A percentile compares a stretch with the other conserved stretches of the same genome.
phyloP scores from a whole-genome alignment of 2,113 vertebrate species.

The Anser cygnoides region DNA sequence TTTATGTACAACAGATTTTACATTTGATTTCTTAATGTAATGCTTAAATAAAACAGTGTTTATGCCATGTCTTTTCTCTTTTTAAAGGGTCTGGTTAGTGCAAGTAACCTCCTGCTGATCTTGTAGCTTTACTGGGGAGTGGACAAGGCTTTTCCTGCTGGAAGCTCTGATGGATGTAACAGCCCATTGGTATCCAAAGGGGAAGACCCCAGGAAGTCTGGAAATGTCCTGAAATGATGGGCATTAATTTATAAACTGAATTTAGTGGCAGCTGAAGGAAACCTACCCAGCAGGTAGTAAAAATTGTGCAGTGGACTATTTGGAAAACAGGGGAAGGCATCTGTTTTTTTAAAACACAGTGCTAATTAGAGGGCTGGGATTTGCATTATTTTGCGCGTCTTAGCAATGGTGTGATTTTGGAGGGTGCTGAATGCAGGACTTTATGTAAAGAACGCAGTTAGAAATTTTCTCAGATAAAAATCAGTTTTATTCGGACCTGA shows the following conservation, averaged over 20 bases:
- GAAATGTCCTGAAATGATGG: neutral
- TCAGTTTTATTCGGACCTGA: neutral
- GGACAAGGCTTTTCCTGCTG: neutral
- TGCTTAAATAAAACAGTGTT: neutral
- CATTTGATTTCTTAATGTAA: neutral
- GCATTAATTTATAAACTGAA: neutral
- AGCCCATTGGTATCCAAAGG: neutral
- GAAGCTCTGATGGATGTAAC: neutral
- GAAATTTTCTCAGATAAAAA: neutral
- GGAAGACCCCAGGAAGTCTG: accelerated
- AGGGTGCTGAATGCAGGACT: neutral
- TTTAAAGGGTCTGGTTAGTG: neutral
- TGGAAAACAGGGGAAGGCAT: neutral
- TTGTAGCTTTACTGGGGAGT: neutral
- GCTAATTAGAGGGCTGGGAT: neutral
- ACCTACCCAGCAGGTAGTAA: accelerated
- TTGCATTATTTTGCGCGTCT: neutral
- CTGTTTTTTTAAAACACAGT: neutral
- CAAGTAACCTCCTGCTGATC: neutral
- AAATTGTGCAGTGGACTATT: neutral
- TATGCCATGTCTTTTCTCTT: neutral
- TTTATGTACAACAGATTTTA: neutral
- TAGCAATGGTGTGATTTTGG: accelerated
- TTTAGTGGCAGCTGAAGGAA: neutral
- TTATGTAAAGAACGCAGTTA: neutral